Evolutionary conservation across 2,888 invertebrate genomes (phyloP).

Genomic region (Ceratothoa steindachneri): DNA sequence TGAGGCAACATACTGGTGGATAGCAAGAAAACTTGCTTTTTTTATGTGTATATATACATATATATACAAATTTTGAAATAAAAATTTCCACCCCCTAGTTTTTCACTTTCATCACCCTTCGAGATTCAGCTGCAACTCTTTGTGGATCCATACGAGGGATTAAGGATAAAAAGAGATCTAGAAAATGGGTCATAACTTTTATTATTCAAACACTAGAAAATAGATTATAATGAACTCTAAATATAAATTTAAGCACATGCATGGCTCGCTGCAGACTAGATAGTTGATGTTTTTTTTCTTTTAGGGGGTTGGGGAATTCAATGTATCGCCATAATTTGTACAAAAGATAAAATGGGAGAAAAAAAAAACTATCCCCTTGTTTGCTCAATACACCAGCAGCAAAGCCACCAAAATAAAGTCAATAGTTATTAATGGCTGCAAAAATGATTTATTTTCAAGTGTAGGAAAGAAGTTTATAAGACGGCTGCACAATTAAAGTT

Average conservation of each 20-base stretch:
- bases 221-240: slow-evolving; percentile 12
- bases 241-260: slow-evolving; percentile 10
- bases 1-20: too few species aligned
- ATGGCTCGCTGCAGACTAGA: slow-evolving; percentile 13
- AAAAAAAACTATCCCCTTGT: not conserved
- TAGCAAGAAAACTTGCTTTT: too few species aligned
- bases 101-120: too few species aligned
- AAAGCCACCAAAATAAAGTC: not conserved
- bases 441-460: not conserved
- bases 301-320: not conserved
- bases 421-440: not conserved
- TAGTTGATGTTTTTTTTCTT: not conserved
- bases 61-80: too few species aligned
- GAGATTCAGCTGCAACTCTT: too few species aligned
- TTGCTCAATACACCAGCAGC: not conserved
- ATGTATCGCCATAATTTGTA: not conserved
- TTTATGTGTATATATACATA: too few species aligned
- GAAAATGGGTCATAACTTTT: slow-evolving; percentile 14
- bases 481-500: not conserved
- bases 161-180: not conserved
- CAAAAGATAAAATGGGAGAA: not conserved
- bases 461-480: not conserved
- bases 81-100: too few species aligned
- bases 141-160: too few species aligned
- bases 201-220: slow-evolving; percentile 15